Base-by-base conservation (phyloP, 2,113 vertebrate species). In the Anolis carolinensis region DNA sequence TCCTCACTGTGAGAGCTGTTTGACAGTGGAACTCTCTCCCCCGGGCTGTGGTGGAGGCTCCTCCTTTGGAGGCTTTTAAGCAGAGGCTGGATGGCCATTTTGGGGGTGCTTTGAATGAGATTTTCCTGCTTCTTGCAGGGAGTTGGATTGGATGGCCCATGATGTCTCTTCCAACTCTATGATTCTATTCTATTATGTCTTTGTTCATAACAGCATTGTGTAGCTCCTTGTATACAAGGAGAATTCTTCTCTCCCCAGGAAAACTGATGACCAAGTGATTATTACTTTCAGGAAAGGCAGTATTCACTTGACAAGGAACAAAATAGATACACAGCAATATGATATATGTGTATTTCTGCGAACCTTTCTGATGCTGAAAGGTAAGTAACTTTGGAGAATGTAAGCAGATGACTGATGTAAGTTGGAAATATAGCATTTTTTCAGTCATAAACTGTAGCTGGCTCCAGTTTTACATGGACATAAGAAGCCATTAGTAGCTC, bases 381-480 rank as follows among this genome's bases (percentile, higher is more conserved):
- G 20, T 59, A 16, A 23, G 50, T 9, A 30, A 74, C 86, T 81
- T 81, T 30, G 30, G 25, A 77, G 34, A 63, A 55, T 50, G 14
- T 48, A 10, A 62, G 36, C n/a, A 16, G 88, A 39, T 23, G 30
- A 72, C 4, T 70, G 50, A 65, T 30, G 13, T 65, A 55, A 73
- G 27, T 44, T 81, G 23, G 36, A 83, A 74, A 32, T 7, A 14
- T 67, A 25, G 11, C 25, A 7, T 65, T 88, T 82, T 8, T 59
- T 85, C 0, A 0, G 76, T 72, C 74, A 1, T 1, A 14, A 48
- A 2, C 86, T 85, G 82, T 63, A 93, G 91, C 16, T 91, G 91
- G 83, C 86, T 89, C 86, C 63, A 65, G 70, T 86, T 85, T 81
- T 84, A 86, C 78, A 83, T 6, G 27, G 30, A 55, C 87, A 27